Conservation (phyloP, 2,888 invertebrate genomes). For the Chymomyza fuscimana region DNA sequence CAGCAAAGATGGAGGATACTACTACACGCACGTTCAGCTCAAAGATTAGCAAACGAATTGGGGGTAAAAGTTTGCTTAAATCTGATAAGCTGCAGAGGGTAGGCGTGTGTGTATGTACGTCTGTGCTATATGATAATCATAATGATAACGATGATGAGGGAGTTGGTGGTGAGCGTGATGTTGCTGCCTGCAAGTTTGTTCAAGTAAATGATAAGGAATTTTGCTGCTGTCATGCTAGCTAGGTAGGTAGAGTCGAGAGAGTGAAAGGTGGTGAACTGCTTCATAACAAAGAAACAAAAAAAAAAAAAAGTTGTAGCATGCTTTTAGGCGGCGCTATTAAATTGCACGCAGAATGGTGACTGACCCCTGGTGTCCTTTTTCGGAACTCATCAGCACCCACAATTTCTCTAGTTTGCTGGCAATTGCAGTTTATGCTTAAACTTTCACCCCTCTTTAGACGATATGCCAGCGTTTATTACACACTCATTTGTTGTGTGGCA, state of each 20-base stretch:
- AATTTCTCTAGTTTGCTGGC: constrained; percentile 46
- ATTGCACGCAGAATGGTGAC: background rate
- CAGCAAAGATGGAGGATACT: constrained; percentile 18
- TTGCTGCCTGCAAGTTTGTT: constrained; percentile 1
- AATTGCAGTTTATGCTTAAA: constrained; percentile 66
- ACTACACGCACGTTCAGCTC: constrained; percentile 28
- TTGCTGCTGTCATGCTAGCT: constrained; percentile 3
- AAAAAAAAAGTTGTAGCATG: background rate
- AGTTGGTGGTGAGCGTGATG: background rate
- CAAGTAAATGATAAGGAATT: constrained; percentile 50
- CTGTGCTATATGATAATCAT: background rate
- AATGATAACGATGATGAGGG: background rate
- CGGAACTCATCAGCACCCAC: background rate
- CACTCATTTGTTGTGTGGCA: constrained; percentile 64
- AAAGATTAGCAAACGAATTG: constrained; percentile 56
- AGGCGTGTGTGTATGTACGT: background rate
- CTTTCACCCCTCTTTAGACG: constrained; percentile 40
- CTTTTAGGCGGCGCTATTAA: constrained; percentile 17
- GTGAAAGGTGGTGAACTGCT: too few relatives aligned
- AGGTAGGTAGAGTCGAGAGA: background rate
- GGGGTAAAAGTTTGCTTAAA: constrained; percentile 33
- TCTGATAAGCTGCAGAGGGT: constrained; percentile 33
- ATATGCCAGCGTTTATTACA: constrained; percentile 61
- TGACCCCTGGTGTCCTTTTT: background rate
- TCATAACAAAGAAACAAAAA: too few relatives aligned